These are phyloP conservation scores for Phenganax marumi DNA, from an alignment of 92 coral and sea anemone genomes.

Conservation along the genomic window DNA sequence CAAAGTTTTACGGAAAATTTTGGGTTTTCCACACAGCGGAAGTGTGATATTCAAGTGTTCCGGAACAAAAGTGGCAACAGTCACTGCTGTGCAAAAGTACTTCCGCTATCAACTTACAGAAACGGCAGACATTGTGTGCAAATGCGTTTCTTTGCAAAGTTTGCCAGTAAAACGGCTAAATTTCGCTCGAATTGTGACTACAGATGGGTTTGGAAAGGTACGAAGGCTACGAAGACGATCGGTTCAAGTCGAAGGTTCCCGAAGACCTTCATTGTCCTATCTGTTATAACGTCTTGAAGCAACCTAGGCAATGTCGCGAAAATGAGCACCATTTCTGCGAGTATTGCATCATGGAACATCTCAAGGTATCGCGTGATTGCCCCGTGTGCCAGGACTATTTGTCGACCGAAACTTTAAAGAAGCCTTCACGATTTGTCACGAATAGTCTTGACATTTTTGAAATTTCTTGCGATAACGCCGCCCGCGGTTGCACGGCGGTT, in stretches of 20 bases:
- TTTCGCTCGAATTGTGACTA: not conserved
- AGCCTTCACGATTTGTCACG: not conserved
- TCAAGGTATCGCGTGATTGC: not conserved
- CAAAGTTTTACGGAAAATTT: no score
- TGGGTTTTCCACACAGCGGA: no score
- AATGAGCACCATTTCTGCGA: slow-evolving; percentile 35
- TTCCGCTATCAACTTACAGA: no score
- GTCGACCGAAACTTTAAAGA: not conserved
- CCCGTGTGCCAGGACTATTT: slow-evolving; percentile 17
- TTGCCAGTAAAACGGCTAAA: no score
- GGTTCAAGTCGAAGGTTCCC: not conserved
- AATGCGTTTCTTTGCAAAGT: no score
- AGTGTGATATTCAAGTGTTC: no score
- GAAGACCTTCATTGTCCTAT: slow-evolving; percentile 35
- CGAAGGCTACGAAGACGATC: slow-evolving; percentile 15
- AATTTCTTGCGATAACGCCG: slow-evolving; percentile 5
- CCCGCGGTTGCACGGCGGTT: slow-evolving; percentile 7
- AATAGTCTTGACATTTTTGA: not conserved
- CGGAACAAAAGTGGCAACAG: no score
- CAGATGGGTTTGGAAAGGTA: slow-evolving; percentile 18
- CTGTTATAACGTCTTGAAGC: slow-evolving; percentile 14
- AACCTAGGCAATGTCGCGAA: slow-evolving; percentile 12
- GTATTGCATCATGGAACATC: slow-evolving; percentile 1
- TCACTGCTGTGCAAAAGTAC: no score
- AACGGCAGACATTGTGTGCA: no score